Evolutionary conservation across 2,113 vertebrate genomes (phyloP).

Genomic region (Choloepus hoffmanni): DNA sequence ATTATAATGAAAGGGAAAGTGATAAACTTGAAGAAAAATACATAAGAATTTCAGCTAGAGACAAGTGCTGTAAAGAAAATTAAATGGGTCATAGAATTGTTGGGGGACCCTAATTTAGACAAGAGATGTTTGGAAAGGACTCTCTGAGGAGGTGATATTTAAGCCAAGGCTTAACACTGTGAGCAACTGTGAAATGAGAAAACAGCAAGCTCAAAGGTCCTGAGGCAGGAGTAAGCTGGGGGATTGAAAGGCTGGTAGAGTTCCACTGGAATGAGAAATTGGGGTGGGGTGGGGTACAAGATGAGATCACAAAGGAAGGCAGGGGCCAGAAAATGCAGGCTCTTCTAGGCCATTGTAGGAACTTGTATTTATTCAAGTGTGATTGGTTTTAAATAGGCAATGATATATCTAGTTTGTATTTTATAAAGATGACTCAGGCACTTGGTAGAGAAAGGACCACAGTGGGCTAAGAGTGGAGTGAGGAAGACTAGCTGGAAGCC

Average conservation of each 20-base stretch:
- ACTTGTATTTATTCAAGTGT: not conserved
- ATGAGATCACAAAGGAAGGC: not conserved
- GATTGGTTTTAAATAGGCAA: not conserved
- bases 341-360: not conserved
- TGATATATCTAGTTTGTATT: not conserved
- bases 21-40: conserved; percentile 7
- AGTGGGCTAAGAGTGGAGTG: not conserved
- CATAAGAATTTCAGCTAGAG: not conserved
- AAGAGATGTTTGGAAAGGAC: not conserved
- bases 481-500: not conserved
- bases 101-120: not conserved
- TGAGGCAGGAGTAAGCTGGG: not conserved
- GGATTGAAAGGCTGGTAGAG: not conserved
- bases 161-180: not conserved
- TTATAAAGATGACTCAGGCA: not conserved
- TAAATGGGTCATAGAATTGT: not conserved
- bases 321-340: not conserved
- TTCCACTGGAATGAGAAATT: not conserved
- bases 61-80: conserved; percentile 24
- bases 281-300: too few species aligned
- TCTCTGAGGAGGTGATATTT: not conserved
- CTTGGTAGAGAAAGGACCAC: not conserved
- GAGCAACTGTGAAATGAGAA: not conserved
- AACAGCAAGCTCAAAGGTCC: not conserved
- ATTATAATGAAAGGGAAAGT: conserved; percentile 9